Evolutionary conservation across 1,140 invertebrate genomes (phyloP).

Genomic region (Drosophila watanabei): DNA sequence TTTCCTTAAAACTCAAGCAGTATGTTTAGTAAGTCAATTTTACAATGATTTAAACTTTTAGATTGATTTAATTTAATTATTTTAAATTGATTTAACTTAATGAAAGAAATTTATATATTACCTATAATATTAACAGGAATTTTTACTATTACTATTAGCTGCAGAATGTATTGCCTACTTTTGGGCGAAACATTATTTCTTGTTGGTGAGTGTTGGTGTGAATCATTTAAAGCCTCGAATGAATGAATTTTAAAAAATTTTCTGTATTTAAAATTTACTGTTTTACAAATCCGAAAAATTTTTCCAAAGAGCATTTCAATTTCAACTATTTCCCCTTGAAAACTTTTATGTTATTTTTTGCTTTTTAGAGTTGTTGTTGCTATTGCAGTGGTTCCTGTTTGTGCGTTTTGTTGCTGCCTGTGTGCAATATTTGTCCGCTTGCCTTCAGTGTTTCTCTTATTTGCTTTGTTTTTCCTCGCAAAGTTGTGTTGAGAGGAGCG

Average conservation of each 20-base stretch:
- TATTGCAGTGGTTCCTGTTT: conserved; percentile 48
- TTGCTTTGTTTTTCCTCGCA: conserved; percentile 65
- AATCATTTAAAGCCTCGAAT: neutral
- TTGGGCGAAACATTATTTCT: too few species aligned
- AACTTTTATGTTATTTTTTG: conserved; percentile 12
- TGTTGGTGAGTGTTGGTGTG: too few species aligned
- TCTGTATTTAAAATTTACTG: too few species aligned
- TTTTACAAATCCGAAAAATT: neutral
- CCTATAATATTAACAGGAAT: neutral
- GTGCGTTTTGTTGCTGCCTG: conserved; percentile 44
- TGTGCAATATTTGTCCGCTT: conserved; percentile 46
- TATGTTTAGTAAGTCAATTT: too few species aligned
- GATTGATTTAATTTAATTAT: neutral
- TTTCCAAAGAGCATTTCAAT: conserved; percentile 6
- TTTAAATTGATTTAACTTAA: too few species aligned
- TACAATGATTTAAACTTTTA: neutral
- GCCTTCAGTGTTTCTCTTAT: conserved; percentile 53
- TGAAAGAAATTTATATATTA: too few species aligned
- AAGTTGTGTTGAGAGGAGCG: conserved; percentile 23
- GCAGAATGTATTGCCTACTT: neutral
- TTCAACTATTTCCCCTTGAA: neutral
- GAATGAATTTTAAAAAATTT: too few species aligned
- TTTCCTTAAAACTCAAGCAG: too few species aligned
- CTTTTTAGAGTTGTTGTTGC: conserved; percentile 1
- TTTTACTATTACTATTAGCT: neutral